Evolutionary conservation across 2,888 invertebrate species (phyloP).

Genomic region (Acanthoscelides obtectus): DNA sequence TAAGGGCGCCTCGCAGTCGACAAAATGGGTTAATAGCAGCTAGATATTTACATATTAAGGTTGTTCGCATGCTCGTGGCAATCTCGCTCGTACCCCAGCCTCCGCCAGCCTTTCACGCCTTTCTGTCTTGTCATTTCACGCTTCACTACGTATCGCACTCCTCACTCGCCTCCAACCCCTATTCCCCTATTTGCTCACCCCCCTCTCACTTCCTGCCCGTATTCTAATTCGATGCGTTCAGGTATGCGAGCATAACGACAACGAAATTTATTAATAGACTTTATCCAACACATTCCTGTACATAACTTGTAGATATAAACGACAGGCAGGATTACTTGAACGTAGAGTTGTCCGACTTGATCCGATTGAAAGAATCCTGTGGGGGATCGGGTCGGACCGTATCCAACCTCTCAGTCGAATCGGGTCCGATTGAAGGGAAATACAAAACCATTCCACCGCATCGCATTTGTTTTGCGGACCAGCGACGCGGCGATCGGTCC

Average conservation of each 20-base stretch:
- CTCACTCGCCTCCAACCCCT: too few species aligned
- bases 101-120: neutral
- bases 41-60: neutral
- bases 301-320: too few species aligned
- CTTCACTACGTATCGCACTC: neutral
- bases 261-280: neutral
- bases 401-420: too few species aligned
- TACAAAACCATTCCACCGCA: too few species aligned
- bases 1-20: neutral
- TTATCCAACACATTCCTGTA: neutral
- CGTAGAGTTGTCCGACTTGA: too few species aligned
- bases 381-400: too few species aligned
- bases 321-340: too few species aligned
- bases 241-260: neutral
- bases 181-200: too few species aligned
- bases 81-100: neutral
- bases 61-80: neutral
- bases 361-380: too few species aligned
- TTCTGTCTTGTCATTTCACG: neutral
- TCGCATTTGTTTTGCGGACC: too few species aligned
- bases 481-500: too few species aligned
- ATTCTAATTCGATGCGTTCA: neutral
- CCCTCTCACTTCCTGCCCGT: neutral
- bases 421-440: too few species aligned
- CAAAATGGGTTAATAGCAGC: neutral